Evolutionary conservation across 2,797 vertebrate species (phyloP), one percentile per base, ranked within the genome.

Genomic region (Florisuga fusca): DNA sequence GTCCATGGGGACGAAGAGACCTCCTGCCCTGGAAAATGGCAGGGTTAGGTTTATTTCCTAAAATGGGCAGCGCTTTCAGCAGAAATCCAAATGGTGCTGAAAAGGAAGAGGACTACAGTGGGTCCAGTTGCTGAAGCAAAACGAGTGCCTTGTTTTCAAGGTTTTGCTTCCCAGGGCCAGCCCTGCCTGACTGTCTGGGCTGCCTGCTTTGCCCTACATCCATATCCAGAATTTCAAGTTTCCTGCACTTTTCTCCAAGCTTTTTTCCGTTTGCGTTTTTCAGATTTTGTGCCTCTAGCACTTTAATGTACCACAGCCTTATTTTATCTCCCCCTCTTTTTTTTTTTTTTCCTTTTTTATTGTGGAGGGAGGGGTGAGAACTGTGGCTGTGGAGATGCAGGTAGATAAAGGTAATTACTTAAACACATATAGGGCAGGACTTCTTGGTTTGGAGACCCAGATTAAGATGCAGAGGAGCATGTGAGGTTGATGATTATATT

Each of bases 391-490:
- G 72, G 93, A 95, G 95, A 94, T 97, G 91, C 94, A 95, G 93
- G 94, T 94, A 96, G 97, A 96, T 97, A 96, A 95, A 97, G 97
- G 95, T 97, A 97, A 96, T 97, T 97, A 97, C 97, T 97, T 97
- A 97, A 98, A 96, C 89, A 97, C 94, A 97, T 95, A 96, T 83
- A 95, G 96, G 97, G 97, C 96, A 97, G 96, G 96, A 95, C 95
- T 97, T 97, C 90, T 1, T 94, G 97, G 96, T 98, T 97, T 93
- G 95, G 90, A 97, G 97, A 91, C 96, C 95, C 94, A 97, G 98
- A 98, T 99, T 99, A 97, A 98, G 98, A 99, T 99, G 98, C 98
- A 98, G 96, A 98, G 97, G 95, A 98, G 98, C 98, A 97, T 97
- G 96, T 97, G 96, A 98, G 97, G 97, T 97, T 98, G 98, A 99